These are phyloP conservation scores for Aphaenogaster floridana DNA, from an alignment of 1,140 invertebrate genomes.

Conservation along the genomic window DNA sequence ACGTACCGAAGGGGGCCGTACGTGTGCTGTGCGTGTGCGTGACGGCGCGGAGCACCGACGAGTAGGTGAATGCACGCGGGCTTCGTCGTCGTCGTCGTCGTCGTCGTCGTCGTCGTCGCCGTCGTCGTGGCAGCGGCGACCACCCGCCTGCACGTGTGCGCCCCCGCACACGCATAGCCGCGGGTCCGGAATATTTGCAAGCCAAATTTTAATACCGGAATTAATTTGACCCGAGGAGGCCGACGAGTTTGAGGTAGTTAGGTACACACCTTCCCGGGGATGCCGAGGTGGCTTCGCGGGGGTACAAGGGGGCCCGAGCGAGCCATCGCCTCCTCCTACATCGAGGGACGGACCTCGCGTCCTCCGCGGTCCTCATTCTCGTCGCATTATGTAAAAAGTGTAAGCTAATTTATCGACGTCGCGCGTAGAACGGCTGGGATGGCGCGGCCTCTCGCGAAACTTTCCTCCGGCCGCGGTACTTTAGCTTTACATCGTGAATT, in stretches of 20 bases:
- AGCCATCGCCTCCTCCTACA: conserved; percentile 24
- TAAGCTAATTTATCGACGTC: conserved; percentile 80
- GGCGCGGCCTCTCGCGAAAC: conserved; percentile 65
- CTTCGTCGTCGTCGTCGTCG: conserved; percentile 18
- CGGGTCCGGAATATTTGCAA: conserved; percentile 87
- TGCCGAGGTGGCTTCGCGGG: conserved; percentile 2
- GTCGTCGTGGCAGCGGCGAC: conserved; percentile 56
- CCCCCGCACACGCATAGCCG: conserved; percentile 77
- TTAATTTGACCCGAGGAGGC: conserved; percentile 87
- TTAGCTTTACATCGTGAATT: conserved; percentile 85
- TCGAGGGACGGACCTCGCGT: conserved; percentile 26
- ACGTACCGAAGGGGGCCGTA: conserved; percentile 10
- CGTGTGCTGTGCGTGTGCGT: conserved; percentile 42
- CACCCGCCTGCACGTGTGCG: conserved; percentile 69
- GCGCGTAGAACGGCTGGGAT: conserved; percentile 52
- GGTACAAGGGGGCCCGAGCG: not conserved
- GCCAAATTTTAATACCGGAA: conserved; percentile 88
- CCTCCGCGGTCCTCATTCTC: conserved; percentile 61
- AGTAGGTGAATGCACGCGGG: conserved; percentile 66
- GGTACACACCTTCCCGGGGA: conserved; percentile 69
- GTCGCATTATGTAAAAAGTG: conserved; percentile 79
- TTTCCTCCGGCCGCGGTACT: conserved; percentile 79
- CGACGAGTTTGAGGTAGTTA: conserved; percentile 81
- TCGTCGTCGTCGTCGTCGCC: not conserved
- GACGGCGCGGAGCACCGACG: conserved; percentile 62